Base-by-base conservation (phyloP, 2,113 vertebrate species). In the Rhagologus leucostigma region DNA sequence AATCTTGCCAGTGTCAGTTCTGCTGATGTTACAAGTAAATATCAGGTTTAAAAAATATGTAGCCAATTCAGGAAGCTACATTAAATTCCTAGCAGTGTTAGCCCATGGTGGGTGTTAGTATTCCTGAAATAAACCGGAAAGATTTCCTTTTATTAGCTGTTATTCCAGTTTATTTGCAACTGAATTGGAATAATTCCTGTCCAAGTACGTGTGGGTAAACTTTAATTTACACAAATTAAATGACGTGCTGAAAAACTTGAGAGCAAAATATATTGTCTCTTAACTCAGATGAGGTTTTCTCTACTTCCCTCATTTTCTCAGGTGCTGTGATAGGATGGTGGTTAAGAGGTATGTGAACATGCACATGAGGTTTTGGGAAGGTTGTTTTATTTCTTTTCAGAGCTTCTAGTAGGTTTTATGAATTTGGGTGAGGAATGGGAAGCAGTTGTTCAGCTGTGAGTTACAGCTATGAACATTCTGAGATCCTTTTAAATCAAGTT, bases 91-190 rank as follows among this genome's bases (percentile, higher is more conserved):
- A 47, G 30, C 39, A 53, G 32, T 83, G 46, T 74, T 87, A 76
- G 50, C 41, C 49, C 20, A 4, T 35, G 59, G 44, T 16, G 21
- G n/a, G 37, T 92, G 60, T 91, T 81, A 69, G 44, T 60, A 32
- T 64, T 33, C 63, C 87, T 23, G 13, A 87, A 92, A 83, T 59
- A 77, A 97, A 85, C 68, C 82, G 56, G 93, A 93, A 96, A 87
- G 1, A 8, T 70, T 90, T 91, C 33, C 9, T 95, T 96, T 97
- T 97, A 92, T 96, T 93, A 78, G 60, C 90, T 95, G 88, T 68
- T 91, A 64, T 62, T 96, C 52, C 47, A 63, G 12, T 79, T 89
- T 52, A 44, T 76, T 93, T 85, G 47, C 52, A 79, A 65, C 18
- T 69, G 75, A 82, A 55, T 68, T 87, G 67, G 62, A 86, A 39